These are phyloP conservation scores for Diachrysia chrysitis DNA, from an alignment of 2,888 invertebrate genomes.

Conservation along the genomic window DNA sequence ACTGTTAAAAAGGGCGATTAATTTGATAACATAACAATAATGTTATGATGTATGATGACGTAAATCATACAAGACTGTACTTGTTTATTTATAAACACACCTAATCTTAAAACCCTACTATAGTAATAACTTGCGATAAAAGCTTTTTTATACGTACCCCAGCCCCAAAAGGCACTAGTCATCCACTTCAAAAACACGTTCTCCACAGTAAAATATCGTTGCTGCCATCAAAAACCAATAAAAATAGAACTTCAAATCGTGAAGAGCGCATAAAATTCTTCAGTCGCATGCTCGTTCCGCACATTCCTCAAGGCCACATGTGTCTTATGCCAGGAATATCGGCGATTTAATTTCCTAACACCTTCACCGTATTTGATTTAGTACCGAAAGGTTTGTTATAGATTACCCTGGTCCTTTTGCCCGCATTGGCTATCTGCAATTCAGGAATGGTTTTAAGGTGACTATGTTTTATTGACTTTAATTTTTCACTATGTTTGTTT, in stretches of 20 bases:
- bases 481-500: not conserved
- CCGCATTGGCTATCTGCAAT: not conserved
- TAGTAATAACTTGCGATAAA: slow-evolving; percentile 13
- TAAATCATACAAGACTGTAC: not conserved
- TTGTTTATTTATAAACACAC: not conserved
- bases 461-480: not conserved
- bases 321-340: slow-evolving; percentile 10
- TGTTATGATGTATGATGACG: too few species aligned
- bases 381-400: not conserved
- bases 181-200: slow-evolving; percentile 39
- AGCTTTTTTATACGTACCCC: slow-evolving; percentile 16
- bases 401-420: slow-evolving; percentile 3
- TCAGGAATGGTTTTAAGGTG: not conserved
- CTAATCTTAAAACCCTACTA: not conserved
- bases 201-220: slow-evolving; percentile 41
- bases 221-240: slow-evolving; percentile 44
- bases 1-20: too few species aligned
- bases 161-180: slow-evolving; percentile 19
- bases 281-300: slow-evolving; percentile 23
- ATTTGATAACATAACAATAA: too few species aligned
- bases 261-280: slow-evolving; percentile 42
- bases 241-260: slow-evolving; percentile 46
- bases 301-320: slow-evolving; percentile 45
- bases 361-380: not conserved
- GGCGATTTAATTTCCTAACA: slow-evolving; percentile 2